Evolutionary conservation across 2,113 vertebrate genomes (phyloP).

Genomic region (Glareola pratincola): DNA sequence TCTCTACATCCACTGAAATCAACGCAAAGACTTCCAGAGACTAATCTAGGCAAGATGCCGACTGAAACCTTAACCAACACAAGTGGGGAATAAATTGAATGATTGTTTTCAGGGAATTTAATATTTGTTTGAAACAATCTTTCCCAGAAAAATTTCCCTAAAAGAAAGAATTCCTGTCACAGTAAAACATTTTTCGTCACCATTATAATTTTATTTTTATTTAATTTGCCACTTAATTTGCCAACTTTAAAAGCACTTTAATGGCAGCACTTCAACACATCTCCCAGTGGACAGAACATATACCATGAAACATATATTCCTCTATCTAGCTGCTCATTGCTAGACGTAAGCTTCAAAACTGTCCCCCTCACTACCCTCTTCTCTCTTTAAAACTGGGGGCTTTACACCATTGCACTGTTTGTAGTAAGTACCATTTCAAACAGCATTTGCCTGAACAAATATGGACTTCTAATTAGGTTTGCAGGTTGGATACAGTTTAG

Average conservation of each 20-base stretch:
- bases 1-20: background rate
- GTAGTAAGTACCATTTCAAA: background rate
- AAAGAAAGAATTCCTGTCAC: background rate
- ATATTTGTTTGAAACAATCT: background rate
- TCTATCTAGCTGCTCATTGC: background rate
- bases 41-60: background rate
- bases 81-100: background rate
- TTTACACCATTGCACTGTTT: background rate
- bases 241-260: background rate
- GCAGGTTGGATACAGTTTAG: background rate
- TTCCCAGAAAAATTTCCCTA: background rate
- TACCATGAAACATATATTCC: background rate
- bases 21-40: background rate
- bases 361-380: background rate
- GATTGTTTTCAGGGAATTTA: background rate
- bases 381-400: background rate
- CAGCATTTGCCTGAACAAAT: background rate
- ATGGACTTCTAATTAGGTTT: background rate
- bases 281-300: background rate
- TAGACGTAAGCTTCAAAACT: background rate
- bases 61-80: background rate
- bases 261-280: background rate
- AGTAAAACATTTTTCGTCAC: background rate
- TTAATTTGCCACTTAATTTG: background rate
- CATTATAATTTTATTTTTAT: rapidly evolving